Conservation (phyloP, 2,113 vertebrate species). For the Lutjanus erythropterus region DNA sequence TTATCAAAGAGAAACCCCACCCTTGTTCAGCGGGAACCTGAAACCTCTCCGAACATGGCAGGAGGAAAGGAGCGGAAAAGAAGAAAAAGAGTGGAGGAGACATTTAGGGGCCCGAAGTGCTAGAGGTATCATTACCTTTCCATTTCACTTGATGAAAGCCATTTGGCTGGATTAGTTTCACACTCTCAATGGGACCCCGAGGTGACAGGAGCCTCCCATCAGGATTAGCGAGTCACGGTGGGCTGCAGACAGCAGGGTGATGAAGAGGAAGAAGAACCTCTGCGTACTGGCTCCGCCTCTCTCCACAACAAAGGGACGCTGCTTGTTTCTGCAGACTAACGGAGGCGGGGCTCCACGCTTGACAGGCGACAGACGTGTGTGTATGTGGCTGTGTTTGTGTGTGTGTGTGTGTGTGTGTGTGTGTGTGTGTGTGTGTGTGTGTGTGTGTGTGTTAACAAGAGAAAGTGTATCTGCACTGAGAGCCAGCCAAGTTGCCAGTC, state of each 20-base stretch:
- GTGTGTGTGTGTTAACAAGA: conserved; percentile 17
- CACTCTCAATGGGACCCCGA: conserved; percentile 61
- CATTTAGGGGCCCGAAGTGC: conserved; percentile 58
- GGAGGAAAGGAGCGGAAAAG: conserved; percentile 22
- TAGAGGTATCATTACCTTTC: conserved; percentile 74
- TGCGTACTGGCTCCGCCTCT: conserved; percentile 20
- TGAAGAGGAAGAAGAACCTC: conserved; percentile 52
- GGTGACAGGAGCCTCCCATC: conserved; percentile 59
- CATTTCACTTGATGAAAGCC: conserved; percentile 76
- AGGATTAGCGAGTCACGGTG: conserved; percentile 45
- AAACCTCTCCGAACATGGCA: conserved; percentile 52
- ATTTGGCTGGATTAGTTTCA: conserved; percentile 79
- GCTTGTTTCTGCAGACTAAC: conserved; percentile 57
- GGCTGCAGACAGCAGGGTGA: conserved; percentile 35
- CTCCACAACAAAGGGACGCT: conserved; percentile 23
- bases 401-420: not conserved
- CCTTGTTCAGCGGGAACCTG: conserved; percentile 53
- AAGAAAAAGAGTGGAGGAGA: conserved; percentile 57
- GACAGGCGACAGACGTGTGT: conserved; percentile 23
- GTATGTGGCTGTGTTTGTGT: conserved; percentile 29
- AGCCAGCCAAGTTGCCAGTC: conserved; percentile 56
- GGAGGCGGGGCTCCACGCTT: conserved; percentile 36
- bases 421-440: conserved; percentile 8
- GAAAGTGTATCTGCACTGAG: conserved; percentile 44
- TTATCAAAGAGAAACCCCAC: conserved; percentile 36